These are phyloP conservation scores for Spizaetus ornatus DNA, from an alignment of 2,113 vertebrate species.

Conservation along the genomic window DNA sequence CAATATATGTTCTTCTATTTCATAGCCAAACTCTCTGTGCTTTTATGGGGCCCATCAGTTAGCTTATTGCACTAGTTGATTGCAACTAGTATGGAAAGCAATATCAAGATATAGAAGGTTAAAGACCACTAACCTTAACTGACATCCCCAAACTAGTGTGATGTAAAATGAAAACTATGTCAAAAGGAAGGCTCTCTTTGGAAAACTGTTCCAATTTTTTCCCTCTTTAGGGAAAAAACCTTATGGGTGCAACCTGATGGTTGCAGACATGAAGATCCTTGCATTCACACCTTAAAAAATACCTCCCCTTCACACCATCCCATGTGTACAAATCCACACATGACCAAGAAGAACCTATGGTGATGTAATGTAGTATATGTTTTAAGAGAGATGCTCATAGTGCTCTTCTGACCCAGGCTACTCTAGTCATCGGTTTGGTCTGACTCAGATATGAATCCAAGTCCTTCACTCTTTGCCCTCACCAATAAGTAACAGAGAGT, in stretches of 20 bases:
- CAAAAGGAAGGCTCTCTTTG: background rate
- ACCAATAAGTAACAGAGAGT: too few species aligned
- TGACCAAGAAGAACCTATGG: background rate
- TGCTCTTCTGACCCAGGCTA: background rate
- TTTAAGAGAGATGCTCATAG: background rate
- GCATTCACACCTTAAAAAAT: background rate
- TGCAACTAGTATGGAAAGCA: background rate
- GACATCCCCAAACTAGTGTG: background rate
- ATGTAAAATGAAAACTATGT: background rate
- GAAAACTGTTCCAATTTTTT: background rate
- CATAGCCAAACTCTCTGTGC: background rate
- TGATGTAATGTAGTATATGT: background rate
- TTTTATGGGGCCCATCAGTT: background rate
- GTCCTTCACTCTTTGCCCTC: background rate
- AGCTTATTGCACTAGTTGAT: background rate
- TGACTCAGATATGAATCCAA: background rate
- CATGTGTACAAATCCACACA: background rate
- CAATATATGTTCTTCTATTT: background rate
- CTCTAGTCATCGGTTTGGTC: accelerated
- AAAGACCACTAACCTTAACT: background rate
- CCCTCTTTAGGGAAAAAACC: background rate
- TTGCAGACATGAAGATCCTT: background rate
- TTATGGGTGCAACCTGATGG: background rate
- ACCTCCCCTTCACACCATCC: background rate
- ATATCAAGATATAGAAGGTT: background rate